Percentiles rank a stretch among this genome's conserved stretches.
Conservation (phyloP, 1,140 invertebrate species). For the Drosophila kurseongensis region DNA sequence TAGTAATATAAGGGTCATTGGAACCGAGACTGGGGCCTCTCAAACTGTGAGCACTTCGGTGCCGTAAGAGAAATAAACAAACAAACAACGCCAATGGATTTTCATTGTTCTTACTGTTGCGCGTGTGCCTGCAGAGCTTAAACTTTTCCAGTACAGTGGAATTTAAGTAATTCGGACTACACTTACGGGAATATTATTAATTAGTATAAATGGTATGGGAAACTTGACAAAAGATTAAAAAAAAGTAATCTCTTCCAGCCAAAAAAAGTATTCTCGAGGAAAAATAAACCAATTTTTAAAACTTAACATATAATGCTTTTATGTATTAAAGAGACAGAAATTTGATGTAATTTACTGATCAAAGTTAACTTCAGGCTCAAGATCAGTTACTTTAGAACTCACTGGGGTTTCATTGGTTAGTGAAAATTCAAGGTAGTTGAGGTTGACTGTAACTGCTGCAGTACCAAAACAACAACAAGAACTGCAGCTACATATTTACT, state of each 20-base stretch:
- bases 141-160: conserved; percentile 37
- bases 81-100: conserved; percentile 50
- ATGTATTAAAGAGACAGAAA: too few relatives aligned
- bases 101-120: conserved; percentile 35
- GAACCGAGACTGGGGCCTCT: conserved; percentile 21
- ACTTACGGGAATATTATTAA: not conserved
- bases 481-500: conserved; percentile 46
- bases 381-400: not conserved
- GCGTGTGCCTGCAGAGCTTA: conserved; percentile 36
- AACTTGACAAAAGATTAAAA: not conserved
- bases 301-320: too few relatives aligned
- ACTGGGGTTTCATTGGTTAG: not conserved
- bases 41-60: conserved; percentile 40
- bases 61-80: conserved; percentile 40
- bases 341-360: too few relatives aligned
- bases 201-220: too few relatives aligned
- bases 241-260: too few relatives aligned
- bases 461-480: conserved; percentile 26
- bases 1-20: conserved; percentile 39
- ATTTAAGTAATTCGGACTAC: not conserved
- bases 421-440: not conserved
- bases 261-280: too few relatives aligned
- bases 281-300: too few relatives aligned
- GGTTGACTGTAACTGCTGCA: conserved; percentile 7
- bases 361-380: too few relatives aligned